These are phyloP conservation scores for Drosophila ambigua DNA, from an alignment of 1,140 invertebrate genomes.

Conservation along the genomic window DNA sequence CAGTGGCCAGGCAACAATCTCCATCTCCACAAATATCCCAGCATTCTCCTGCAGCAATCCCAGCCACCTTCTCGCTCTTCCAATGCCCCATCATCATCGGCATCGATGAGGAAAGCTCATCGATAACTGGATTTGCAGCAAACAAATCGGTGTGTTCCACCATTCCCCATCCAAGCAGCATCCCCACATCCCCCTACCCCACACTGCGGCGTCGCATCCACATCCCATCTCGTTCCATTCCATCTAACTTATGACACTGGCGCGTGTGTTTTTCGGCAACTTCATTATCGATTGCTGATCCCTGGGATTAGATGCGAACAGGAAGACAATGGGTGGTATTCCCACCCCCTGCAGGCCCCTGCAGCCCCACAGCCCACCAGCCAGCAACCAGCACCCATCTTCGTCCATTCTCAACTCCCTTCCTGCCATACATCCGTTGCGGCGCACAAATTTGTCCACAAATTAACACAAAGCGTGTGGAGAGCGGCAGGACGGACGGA, in stretches of 20 bases:
- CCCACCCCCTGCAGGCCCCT: neutral
- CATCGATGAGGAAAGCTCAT: constrained; percentile 43
- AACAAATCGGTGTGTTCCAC: constrained; percentile 65
- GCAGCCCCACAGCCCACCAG: neutral
- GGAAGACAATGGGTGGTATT: constrained; percentile 52
- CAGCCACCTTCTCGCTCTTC: constrained; percentile 4
- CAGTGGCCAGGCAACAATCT: constrained; percentile 51
- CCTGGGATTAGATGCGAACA: constrained; percentile 69
- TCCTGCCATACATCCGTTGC: constrained; percentile 57
- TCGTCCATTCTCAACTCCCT: neutral
- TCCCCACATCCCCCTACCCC: neutral
- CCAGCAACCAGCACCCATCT: neutral
- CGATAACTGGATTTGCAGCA: constrained; percentile 78
- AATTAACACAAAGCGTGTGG: constrained; percentile 77
- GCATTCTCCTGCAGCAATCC: neutral
- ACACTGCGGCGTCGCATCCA: too few species aligned
- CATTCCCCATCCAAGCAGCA: constrained; percentile 8
- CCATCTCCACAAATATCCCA: neutral
- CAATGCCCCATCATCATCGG: constrained; percentile 14
- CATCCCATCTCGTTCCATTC: constrained; percentile 9
- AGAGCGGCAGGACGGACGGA: constrained; percentile 10
- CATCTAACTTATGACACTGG: constrained; percentile 73
- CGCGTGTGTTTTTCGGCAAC: constrained; percentile 78
- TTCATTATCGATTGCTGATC: constrained; percentile 81
- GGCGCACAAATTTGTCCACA: constrained; percentile 80